Evolutionary conservation across 2,888 invertebrate species (phyloP), one percentile per base, ranked within the genome.

Genomic region (Patella ulyssiponensis): DNA sequence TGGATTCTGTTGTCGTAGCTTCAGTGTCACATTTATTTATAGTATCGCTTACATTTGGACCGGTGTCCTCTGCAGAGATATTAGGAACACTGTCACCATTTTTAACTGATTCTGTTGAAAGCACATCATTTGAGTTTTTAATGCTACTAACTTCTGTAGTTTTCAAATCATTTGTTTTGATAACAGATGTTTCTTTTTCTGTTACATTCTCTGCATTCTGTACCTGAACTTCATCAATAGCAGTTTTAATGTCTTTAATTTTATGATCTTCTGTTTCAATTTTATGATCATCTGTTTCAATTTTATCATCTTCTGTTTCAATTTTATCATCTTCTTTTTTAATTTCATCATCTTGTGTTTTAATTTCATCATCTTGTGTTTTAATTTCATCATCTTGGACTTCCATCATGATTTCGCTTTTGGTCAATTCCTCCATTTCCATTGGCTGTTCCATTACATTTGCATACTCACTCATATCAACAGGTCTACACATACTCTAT

Each of bases 401-500:
- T 20, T 33, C 12, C 20, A 52, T 44, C 52, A 4, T 44, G 23
- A 70, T 33, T n/a, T 15, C 44, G 9, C 7, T 44, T 44, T 44
- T 44, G 70, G 27, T 52, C 14, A 17, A n/a, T 2, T 58, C 76
- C n/a, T 52, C 71, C 20, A 69, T 71, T 54, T 75, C 75, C 75
- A 75, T 75, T 17, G 71, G 71, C 56, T 75, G 75, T 23, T 75
- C 74, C 27, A 64, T 58, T 69, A 76, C 53, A 17, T 51, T 51
- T 15, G 33, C 33, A 69, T 81, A 81, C 44, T 82, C 82, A 1
- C 83, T 78, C 51, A 90, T 80, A 78, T 90, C 86, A 23, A 90
- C 82, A 72, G 83, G 81, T 51, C 88, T 84, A n/a, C 85, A 84
- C 78, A 89, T 82, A 78, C 89, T 90, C 91, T 91, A 80, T 64